Evolutionary conservation across 1,140 invertebrate genomes (phyloP).

Genomic region (Potamilus streckersoni): DNA sequence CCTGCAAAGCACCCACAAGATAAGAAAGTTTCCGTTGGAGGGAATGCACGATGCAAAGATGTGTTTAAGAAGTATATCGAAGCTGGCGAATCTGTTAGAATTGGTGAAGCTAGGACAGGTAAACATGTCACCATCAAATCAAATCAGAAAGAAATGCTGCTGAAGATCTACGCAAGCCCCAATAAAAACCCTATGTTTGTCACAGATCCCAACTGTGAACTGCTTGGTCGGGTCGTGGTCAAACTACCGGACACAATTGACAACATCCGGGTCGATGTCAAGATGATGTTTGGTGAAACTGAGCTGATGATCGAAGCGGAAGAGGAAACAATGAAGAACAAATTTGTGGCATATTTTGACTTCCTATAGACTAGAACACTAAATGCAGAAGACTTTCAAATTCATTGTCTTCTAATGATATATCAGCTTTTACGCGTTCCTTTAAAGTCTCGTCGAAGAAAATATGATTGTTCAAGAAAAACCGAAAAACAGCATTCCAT

Average conservation of each 20-base stretch:
- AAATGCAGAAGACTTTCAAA: too few relatives aligned
- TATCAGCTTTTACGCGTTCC: too few relatives aligned
- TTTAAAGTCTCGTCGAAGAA: too few relatives aligned
- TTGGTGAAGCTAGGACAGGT: constrained; percentile 17
- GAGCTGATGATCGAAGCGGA: constrained; percentile 39
- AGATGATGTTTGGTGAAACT: constrained; percentile 40
- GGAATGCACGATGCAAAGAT: constrained; percentile 20
- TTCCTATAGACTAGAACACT: constrained; percentile 12
- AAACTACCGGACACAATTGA: constrained; percentile 23
- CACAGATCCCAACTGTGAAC: constrained; percentile 17
- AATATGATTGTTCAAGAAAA: too few relatives aligned
- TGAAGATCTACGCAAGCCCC: constrained; percentile 22
- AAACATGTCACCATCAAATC: constrained; percentile 20
- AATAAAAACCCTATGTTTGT: constrained; percentile 18
- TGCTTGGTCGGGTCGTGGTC: constrained; percentile 24
- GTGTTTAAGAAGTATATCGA: constrained; percentile 28
- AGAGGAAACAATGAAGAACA: constrained; percentile 18
- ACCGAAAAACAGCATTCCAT: too few relatives aligned
- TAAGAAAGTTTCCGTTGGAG: constrained; percentile 20
- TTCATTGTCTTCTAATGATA: too few relatives aligned
- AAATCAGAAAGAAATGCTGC: constrained; percentile 24
- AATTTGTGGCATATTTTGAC: constrained; percentile 32
- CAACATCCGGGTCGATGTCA: constrained; percentile 23
- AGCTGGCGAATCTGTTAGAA: constrained; percentile 13
- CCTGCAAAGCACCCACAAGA: constrained; percentile 12